Evolutionary conservation across 2,888 invertebrate genomes (phyloP).

Genomic region (Mythimna impura): DNA sequence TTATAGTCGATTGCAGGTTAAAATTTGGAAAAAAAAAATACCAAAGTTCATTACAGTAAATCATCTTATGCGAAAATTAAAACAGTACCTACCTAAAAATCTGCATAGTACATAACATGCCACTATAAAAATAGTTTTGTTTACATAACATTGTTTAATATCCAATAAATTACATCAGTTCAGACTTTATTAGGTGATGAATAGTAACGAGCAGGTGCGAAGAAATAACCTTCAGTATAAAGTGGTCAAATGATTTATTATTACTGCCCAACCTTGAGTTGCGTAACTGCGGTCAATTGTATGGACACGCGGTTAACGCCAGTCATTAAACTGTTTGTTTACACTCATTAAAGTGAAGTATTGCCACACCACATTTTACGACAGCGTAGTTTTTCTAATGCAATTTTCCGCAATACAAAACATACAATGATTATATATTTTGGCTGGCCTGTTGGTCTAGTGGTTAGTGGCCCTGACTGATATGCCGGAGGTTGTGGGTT

Average conservation of each 20-base stretch:
- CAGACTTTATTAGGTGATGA: slow-evolving; percentile 20
- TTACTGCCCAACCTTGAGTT: slow-evolving; percentile 32
- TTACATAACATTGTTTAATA: slow-evolving; percentile 18
- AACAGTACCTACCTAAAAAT: too few species aligned
- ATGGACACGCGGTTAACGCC: slow-evolving; percentile 11
- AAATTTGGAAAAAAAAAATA: too few species aligned
- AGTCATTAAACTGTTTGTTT: slow-evolving; percentile 32
- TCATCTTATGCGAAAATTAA: not conserved
- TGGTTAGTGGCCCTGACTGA: too few species aligned
- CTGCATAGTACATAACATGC: too few species aligned
- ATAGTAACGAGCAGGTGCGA: slow-evolving; percentile 24
- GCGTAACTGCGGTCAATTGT: slow-evolving; percentile 19
- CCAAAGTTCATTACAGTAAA: too few species aligned
- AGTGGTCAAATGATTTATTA: slow-evolving; percentile 17
- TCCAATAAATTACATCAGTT: slow-evolving; percentile 2
- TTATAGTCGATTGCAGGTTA: too few species aligned
- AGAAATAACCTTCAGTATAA: slow-evolving; percentile 23
- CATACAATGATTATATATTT: not conserved
- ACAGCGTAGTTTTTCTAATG: not conserved
- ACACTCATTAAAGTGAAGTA: slow-evolving; percentile 14
- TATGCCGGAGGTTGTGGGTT: too few species aligned
- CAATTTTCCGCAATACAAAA: not conserved
- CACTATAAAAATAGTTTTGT: slow-evolving; percentile 16
- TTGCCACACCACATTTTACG: not conserved
- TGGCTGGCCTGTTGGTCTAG: too few species aligned